These are phyloP conservation scores for Falco berigora DNA, from an alignment of 2,797 vertebrate species.

Conservation along the genomic window DNA sequence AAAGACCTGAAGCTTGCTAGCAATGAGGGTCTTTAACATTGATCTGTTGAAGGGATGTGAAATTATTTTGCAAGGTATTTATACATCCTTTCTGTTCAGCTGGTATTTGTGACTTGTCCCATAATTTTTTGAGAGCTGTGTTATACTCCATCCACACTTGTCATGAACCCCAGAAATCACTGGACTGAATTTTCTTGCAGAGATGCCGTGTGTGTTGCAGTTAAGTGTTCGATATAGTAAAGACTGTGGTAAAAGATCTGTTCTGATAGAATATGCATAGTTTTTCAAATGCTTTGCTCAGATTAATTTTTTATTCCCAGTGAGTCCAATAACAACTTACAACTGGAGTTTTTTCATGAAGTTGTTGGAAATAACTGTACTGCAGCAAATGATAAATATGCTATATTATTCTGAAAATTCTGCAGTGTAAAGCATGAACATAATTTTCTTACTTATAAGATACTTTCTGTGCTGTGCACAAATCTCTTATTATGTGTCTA, in stretches of 20 bases:
- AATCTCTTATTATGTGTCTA: slow-evolving; percentile 38
- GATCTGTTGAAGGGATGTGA: not conserved
- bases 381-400: not conserved
- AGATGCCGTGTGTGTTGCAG: not conserved
- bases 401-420: not conserved
- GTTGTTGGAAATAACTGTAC: slow-evolving; percentile 1
- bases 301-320: slow-evolving; percentile 23
- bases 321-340: not conserved
- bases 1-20: not conserved
- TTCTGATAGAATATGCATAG: not conserved
- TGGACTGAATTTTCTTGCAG: not conserved
- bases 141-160: not conserved
- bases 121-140: not conserved
- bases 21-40: not conserved
- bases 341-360: slow-evolving; percentile 23
- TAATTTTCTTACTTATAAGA: slow-evolving; percentile 57
- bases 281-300: not conserved
- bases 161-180: not conserved
- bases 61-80: not conserved
- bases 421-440: not conserved
- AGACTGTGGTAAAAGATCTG: not conserved
- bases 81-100: not conserved
- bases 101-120: not conserved
- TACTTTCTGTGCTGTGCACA: slow-evolving; percentile 53
- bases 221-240: not conserved